A percentile compares a stretch with the other conserved stretches of the same genome.
Evolutionary conservation across 2,113 vertebrate genomes (phyloP).

Genomic region (Clarias magur): DNA sequence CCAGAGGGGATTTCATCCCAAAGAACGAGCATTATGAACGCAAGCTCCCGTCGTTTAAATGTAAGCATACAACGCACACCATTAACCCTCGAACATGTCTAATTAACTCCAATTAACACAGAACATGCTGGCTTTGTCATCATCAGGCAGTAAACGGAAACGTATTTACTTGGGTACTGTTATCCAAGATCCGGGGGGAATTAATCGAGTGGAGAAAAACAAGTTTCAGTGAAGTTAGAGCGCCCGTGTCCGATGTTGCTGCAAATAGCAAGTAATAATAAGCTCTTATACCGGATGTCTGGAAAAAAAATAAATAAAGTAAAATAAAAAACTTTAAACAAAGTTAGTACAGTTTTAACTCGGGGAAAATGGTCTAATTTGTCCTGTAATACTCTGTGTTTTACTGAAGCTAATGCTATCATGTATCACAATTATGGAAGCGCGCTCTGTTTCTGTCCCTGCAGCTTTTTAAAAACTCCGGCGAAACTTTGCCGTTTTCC

Average conservation of each 20-base stretch:
- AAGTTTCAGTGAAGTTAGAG: neutral
- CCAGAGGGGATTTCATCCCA: neutral
- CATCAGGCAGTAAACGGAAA: neutral
- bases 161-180: neutral
- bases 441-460: neutral
- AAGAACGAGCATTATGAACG: neutral
- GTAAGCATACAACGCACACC: neutral
- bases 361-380: neutral
- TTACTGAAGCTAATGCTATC: neutral
- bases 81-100: neutral
- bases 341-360: slow-evolving; percentile 7
- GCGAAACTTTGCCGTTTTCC: neutral
- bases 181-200: neutral
- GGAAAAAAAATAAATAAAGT: neutral
- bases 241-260: neutral
- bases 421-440: slow-evolving; percentile 22
- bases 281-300: neutral
- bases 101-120: slow-evolving; percentile 1
- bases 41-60: neutral
- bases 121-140: neutral
- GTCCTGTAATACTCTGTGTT: neutral
- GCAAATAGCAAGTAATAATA: neutral
- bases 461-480: neutral
- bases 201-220: neutral
- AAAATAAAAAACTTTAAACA: slow-evolving; percentile 6